Evolutionary conservation across 2,888 invertebrate species (phyloP).

Genomic region (Pristionchus arcanus): DNA sequence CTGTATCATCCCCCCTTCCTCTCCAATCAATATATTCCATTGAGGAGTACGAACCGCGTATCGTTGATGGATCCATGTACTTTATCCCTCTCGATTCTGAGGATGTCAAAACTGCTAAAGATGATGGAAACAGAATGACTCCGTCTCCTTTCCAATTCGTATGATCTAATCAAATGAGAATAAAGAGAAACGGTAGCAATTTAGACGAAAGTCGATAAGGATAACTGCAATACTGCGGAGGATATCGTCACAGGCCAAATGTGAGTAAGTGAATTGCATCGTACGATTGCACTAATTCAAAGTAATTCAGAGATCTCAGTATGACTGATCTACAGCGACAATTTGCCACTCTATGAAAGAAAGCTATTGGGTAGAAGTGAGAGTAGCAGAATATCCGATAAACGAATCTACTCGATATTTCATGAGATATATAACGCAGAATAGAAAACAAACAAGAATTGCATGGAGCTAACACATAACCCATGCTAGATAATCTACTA

Average conservation of each 20-base stretch:
- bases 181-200: neutral
- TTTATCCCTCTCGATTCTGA: constrained; percentile 25
- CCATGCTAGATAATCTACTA: neutral
- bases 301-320: constrained; percentile 17
- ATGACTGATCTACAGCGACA: constrained; percentile 38
- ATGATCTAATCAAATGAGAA: neutral
- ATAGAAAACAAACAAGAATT: neutral
- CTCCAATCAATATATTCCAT: neutral
- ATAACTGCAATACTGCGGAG: neutral
- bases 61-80: constrained; percentile 9
- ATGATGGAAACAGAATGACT: constrained; percentile 29
- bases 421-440: neutral
- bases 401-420: constrained; percentile 42
- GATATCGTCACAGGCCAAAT: constrained; percentile 41
- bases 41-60: constrained; percentile 39
- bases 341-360: constrained; percentile 49
- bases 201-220: neutral
- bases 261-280: constrained; percentile 4
- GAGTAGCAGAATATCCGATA: constrained; percentile 38
- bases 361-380: constrained; percentile 46
- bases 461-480: neutral
- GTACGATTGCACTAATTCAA: neutral
- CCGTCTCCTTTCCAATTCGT: neutral
- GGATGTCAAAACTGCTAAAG: constrained; percentile 4
- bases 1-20: neutral